phyloP scores from a whole-genome alignment of 2,888 invertebrate species.

The Notodonta dromedarius region DNA sequence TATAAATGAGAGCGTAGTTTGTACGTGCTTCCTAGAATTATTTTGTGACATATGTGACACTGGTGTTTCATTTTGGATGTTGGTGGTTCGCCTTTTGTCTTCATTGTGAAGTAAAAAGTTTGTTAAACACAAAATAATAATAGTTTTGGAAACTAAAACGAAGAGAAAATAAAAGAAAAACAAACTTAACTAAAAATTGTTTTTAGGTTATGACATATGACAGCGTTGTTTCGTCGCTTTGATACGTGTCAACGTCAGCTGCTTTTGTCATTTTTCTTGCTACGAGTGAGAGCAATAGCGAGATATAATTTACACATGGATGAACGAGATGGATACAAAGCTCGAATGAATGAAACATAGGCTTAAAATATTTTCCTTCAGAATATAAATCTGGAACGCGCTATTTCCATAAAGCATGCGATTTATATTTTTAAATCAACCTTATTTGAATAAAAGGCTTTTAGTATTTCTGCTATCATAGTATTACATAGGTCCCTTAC shows the following conservation, averaged over 20 bases:
- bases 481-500: too few species aligned
- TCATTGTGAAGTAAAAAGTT: constrained; percentile 21
- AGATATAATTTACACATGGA: background rate
- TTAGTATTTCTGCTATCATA: too few species aligned
- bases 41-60: constrained; percentile 55
- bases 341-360: background rate
- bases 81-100: constrained; percentile 26
- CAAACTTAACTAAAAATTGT: background rate
- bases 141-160: constrained; percentile 16
- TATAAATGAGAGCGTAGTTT: constrained; percentile 55
- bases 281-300: background rate
- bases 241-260: constrained; percentile 1
- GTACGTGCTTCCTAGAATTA: constrained; percentile 45
- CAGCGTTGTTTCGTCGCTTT: background rate
- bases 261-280: background rate
- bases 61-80: constrained; percentile 31
- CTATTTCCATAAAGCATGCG: background rate
- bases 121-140: constrained; percentile 3
- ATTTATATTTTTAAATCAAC: too few species aligned
- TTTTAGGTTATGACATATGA: background rate
- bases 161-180: constrained; percentile 12
- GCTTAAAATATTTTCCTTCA: too few species aligned
- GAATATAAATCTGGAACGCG: background rate
- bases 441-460: too few species aligned
- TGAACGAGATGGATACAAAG: background rate